Percentiles rank a stretch among this genome's conserved stretches.
Evolutionary conservation across 2,888 invertebrate genomes (phyloP).

Genomic region (Endotricha flammealis): DNA sequence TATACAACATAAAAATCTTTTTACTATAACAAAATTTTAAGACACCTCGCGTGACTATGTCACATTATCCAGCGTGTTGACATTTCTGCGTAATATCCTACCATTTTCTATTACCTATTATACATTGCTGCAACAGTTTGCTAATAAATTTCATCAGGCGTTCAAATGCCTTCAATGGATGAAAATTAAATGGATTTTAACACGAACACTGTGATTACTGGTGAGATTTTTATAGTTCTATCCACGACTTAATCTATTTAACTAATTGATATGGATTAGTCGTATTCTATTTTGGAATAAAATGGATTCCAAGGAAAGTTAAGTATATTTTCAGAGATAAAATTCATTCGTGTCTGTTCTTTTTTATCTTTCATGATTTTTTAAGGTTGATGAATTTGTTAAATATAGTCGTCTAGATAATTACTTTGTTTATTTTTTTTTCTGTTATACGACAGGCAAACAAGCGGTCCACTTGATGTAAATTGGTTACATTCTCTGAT

Average conservation of each 20-base stretch:
- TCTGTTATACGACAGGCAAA: too few relatives aligned
- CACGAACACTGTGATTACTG: constrained; percentile 28
- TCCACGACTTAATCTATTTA: constrained; percentile 47
- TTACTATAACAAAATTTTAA: constrained; percentile 9
- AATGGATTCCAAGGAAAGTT: constrained; percentile 27
- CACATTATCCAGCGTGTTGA: constrained; percentile 32
- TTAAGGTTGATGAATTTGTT: too few relatives aligned
- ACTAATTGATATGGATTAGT: constrained; percentile 47
- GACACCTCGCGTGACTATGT: constrained; percentile 22
- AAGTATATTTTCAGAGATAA: constrained; percentile 3
- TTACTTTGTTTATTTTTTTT: too few relatives aligned
- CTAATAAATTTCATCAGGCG: constrained; percentile 26
- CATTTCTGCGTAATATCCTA: constrained; percentile 31
- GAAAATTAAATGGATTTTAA: constrained; percentile 16
- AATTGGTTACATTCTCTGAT: too few relatives aligned
- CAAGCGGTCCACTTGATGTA: too few relatives aligned
- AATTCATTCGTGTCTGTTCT: too few relatives aligned
- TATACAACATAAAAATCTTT: too few relatives aligned
- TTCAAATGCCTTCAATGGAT: constrained; percentile 24
- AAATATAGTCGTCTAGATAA: too few relatives aligned
- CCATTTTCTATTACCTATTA: constrained; percentile 22
- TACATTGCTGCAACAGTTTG: constrained; percentile 35
- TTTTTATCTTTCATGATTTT: too few relatives aligned
- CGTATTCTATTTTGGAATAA: constrained; percentile 25
- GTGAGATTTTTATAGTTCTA: constrained; percentile 40